Base-by-base conservation (phyloP, 2,888 invertebrate genomes). In the Caenorhabditis virilis region DNA sequence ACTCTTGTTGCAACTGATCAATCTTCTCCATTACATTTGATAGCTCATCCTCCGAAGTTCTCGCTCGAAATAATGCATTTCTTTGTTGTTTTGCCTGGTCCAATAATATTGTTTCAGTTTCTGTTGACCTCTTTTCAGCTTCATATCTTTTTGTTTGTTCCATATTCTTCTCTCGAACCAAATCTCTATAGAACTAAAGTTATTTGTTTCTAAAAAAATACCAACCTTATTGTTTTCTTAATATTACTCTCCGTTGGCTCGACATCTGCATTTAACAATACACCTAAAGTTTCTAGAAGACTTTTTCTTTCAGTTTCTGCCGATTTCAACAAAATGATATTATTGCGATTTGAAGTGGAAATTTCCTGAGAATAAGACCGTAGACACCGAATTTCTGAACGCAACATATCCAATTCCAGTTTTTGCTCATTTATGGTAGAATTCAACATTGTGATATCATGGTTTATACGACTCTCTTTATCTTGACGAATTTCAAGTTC, bases 61-160 rank as follows among this genome's bases (percentile, higher is more conserved):
- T 61, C 7, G 71, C 71, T 35, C 71, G 51, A 33, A 65, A 71
- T 9, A 71, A 45, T 6, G 71, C 71, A 51, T 55, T 68, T 41
- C 71, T 58, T 27, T 67, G 64, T 41, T 71, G 71, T 41, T 71
- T 71, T 9, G 71, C 71, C n/a, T 68, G 68, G 13, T 62, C 63
- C 47, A 71, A 33, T 15, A 68, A 51, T 2, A 51, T 49, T 35
- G 46, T 62, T 54, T 71, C 71, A 9, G 47, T 60, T 41, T 35
- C 56, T 25, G 58, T 41, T 26, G 61, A 54, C 23, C 49, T 57
- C 30, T 60, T 48, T 48, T 66, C 70, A 11, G 60, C 55, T 23
- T 66, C 61, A 3, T 58, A 58, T 41, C 63, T 41, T 20, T 52
- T 60, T 25, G 66, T 58, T 43, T 58, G 53, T 15, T 65, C 58